A percentile compares a stretch with the other conserved stretches of the same genome.
Evolutionary conservation across 64 coral and sea anemone genomes (phyloP).

Genomic region (Dendronephthya gigantea): DNA sequence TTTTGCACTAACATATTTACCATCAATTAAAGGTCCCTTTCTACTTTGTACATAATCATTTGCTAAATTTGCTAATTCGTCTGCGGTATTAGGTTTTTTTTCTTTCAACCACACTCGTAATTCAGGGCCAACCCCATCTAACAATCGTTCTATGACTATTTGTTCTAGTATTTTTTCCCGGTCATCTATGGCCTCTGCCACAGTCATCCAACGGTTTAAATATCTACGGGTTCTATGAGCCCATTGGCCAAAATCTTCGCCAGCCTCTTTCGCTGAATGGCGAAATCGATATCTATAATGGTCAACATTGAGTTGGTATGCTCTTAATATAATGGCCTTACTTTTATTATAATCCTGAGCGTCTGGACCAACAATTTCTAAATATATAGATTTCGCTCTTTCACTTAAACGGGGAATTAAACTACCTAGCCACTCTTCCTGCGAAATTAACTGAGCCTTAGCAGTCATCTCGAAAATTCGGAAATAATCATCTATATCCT

Average conservation of each 20-base stretch:
- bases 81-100: neutral
- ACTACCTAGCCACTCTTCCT: conserved; percentile 39
- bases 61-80: neutral
- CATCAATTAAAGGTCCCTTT: conserved; percentile 22
- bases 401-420: conserved; percentile 43
- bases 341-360: conserved; percentile 23
- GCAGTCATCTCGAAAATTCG: conserved; percentile 30
- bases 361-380: conserved; percentile 31
- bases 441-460: conserved; percentile 19
- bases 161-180: neutral
- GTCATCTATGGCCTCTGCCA: conserved; percentile 17
- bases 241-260: neutral
- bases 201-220: conserved; percentile 12
- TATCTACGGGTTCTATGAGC: neutral
- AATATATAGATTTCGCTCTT: conserved; percentile 39
- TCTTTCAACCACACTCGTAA: conserved; percentile 17
- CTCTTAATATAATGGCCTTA: neutral
- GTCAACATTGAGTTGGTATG: neutral
- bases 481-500: conserved; percentile 31
- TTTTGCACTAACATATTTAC: neutral
- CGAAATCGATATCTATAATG: conserved; percentile 39
- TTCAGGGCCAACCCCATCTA: neutral
- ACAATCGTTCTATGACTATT: neutral
- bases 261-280: conserved; percentile 1
- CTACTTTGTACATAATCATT: conserved; percentile 1